Conservation (phyloP, 35 echinoderm and acorn worm genomes). For the Eucidaris tribuloides region DNA sequence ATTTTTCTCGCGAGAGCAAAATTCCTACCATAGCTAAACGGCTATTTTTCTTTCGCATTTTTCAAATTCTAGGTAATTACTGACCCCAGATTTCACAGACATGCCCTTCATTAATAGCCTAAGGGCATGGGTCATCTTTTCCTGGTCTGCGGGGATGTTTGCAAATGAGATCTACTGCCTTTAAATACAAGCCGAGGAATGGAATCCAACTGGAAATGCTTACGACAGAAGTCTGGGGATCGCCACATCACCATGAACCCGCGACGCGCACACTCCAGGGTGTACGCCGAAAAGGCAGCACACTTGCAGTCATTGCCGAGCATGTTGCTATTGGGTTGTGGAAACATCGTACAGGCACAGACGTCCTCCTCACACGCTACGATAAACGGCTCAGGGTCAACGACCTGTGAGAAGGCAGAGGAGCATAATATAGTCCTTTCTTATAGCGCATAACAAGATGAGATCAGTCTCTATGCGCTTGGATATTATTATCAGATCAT, state of each 20-base stretch:
- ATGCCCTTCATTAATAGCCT: no score
- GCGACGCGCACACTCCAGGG: slow-evolving; percentile 63
- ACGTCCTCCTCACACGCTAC: slow-evolving; percentile 76
- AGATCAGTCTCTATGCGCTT: background rate
- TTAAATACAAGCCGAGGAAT: background rate
- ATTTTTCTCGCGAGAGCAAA: no score
- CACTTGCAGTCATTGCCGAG: slow-evolving; percentile 41
- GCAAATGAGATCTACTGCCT: no score
- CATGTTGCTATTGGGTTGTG: background rate
- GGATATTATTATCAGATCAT: background rate
- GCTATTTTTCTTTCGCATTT: no score
- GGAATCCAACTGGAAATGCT: background rate
- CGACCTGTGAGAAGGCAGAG: slow-evolving; percentile 35
- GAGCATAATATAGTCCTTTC: no score
- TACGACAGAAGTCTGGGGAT: slow-evolving; percentile 51
- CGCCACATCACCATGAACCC: slow-evolving; percentile 59
- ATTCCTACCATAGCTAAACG: no score
- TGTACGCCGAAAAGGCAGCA: slow-evolving; percentile 58
- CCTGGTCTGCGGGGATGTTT: no score
- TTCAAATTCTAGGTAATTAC: no score
- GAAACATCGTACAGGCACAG: slow-evolving; percentile 22
- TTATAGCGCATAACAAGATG: no score
- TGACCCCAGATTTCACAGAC: no score
- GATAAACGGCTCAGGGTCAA: slow-evolving; percentile 53
- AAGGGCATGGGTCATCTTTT: no score